These are phyloP conservation scores for Psittacula echo DNA, from an alignment of 2,797 vertebrate species.

Conservation along the genomic window DNA sequence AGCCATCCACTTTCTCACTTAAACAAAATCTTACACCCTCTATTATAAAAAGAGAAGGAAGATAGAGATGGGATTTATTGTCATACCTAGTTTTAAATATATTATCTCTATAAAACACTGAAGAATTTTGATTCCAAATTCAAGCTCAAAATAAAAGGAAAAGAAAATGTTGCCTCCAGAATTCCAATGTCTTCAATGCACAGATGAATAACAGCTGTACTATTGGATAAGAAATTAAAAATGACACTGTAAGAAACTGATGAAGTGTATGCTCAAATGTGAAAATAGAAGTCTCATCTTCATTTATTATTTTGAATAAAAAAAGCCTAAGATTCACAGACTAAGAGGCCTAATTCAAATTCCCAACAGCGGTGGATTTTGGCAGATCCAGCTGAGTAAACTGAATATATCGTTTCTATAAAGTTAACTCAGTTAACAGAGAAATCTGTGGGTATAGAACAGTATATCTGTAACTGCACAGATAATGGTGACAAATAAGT, in stretches of 20 bases:
- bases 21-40: neutral
- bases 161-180: neutral
- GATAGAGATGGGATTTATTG: accelerated
- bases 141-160: neutral
- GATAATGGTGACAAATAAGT: constrained; percentile 50
- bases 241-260: neutral
- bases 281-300: constrained; percentile 10
- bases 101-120: neutral
- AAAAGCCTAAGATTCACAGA: constrained; percentile 15
- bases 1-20: neutral
- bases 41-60: neutral
- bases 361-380: constrained; percentile 30
- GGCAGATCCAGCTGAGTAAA: constrained; percentile 23
- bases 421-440: constrained; percentile 46
- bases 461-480: constrained; percentile 25
- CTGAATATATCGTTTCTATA: constrained; percentile 14
- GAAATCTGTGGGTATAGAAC: neutral
- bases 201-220: neutral
- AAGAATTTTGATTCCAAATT: neutral
- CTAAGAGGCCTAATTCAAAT: neutral
- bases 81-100: neutral
- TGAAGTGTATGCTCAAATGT: constrained; percentile 36
- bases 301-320: constrained; percentile 24
- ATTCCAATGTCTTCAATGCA: neutral
- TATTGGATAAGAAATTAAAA: neutral